A percentile compares a stretch with the other conserved stretches of the same genome.
Conservation (phyloP, 2,797 vertebrate species). For the Oreochromis grahami region DNA sequence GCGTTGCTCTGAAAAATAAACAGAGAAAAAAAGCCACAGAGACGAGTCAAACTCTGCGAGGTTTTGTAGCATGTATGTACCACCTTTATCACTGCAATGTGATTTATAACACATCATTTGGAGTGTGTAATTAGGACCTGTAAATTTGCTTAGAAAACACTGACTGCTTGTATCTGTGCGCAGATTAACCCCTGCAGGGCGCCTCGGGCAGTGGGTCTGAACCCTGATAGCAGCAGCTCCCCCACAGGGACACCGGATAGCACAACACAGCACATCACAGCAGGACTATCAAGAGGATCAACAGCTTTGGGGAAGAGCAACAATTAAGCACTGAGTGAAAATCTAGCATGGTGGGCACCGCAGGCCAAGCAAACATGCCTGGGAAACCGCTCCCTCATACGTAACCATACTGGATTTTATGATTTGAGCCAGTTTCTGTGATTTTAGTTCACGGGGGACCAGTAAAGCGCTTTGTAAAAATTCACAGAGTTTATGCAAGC, state of each 20-base stretch:
- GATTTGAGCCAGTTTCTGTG: constrained; percentile 12
- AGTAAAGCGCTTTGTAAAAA: constrained; percentile 36
- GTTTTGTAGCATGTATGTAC: neutral
- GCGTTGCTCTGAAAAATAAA: constrained; percentile 36
- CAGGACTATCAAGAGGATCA: neutral
- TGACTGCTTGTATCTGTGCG: constrained; percentile 26
- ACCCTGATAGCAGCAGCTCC: neutral
- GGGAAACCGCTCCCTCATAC: constrained; percentile 34
- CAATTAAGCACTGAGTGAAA: constrained; percentile 11
- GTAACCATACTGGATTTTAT: constrained; percentile 9
- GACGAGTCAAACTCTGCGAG: constrained; percentile 35
- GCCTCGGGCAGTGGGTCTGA: constrained; percentile 37
- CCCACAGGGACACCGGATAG: constrained; percentile 12
- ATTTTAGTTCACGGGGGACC: constrained; percentile 30
- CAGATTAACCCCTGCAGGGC: neutral
- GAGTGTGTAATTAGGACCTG: constrained; percentile 48
- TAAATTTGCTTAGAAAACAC: constrained; percentile 47
- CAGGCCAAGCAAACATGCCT: constrained; percentile 8
- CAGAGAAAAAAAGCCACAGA: constrained; percentile 25
- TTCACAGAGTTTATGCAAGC: constrained; percentile 25
- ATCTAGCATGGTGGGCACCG: neutral
- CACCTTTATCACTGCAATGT: constrained; percentile 21
- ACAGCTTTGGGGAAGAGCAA: constrained; percentile 21
- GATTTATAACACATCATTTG: constrained; percentile 60
- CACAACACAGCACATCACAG: neutral